Evolutionary conservation across 1,140 invertebrate species (phyloP).

Genomic region (Whitmania pigra): DNA sequence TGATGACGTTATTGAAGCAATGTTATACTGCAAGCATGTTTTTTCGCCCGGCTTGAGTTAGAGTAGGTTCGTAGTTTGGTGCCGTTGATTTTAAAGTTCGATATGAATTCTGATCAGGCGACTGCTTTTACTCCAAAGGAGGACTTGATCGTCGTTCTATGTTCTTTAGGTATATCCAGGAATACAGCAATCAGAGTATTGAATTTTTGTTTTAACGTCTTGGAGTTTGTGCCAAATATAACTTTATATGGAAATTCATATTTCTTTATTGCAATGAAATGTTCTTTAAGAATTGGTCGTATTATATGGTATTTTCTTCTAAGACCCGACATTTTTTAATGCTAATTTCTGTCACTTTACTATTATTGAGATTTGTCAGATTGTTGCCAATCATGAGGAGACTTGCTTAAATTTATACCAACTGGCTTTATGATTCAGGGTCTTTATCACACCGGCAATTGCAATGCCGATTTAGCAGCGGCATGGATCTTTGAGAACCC

Average conservation of each 20-base stretch:
- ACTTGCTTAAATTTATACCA: background rate
- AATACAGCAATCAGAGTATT: constrained; percentile 20
- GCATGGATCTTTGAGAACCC: constrained; percentile 48
- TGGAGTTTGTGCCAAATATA: background rate
- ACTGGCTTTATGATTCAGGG: constrained; percentile 35
- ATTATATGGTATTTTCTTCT: background rate
- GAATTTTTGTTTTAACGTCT: background rate
- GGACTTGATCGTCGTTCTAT: constrained; percentile 13
- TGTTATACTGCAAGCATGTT: too few species aligned
- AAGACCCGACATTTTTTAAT: background rate
- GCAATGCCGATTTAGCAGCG: constrained; percentile 46
- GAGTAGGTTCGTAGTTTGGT: too few species aligned
- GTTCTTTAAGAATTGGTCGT: background rate
- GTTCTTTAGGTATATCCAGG: constrained; percentile 15
- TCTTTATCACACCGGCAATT: constrained; percentile 48
- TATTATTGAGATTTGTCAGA: background rate
- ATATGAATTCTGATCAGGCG: background rate
- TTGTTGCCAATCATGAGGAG: too few species aligned
- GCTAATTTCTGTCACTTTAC: background rate
- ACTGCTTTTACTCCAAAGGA: constrained; percentile 19
- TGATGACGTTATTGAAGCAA: too few species aligned
- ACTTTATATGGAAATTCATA: background rate
- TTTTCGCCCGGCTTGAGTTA: too few species aligned
- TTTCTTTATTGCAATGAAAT: background rate
- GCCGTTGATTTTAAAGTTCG: too few species aligned